A percentile compares a stretch with the other conserved stretches of the same genome.
Evolutionary conservation across 2,797 vertebrate genomes (phyloP).

Genomic region (Setipinna tenuifilis): DNA sequence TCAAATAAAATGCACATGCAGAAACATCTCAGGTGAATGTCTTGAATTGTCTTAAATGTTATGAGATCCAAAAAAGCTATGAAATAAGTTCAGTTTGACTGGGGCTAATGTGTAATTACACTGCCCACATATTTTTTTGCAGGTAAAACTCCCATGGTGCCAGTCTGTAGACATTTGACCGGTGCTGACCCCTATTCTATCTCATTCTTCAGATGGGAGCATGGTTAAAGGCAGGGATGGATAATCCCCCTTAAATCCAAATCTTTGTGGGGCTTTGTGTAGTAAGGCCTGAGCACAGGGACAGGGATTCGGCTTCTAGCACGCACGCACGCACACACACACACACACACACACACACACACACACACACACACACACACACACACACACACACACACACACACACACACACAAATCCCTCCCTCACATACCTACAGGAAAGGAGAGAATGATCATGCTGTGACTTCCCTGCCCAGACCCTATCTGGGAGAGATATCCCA

Average conservation of each 20-base stretch:
- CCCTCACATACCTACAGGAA: slow-evolving; percentile 19
- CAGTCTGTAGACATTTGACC: slow-evolving; percentile 17
- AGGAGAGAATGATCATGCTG: not conserved
- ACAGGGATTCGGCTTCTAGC: not conserved
- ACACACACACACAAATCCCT: not conserved
- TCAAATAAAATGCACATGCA: not conserved
- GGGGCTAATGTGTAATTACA: not conserved
- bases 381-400: not conserved
- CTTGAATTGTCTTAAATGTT: not conserved
- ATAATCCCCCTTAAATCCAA: slow-evolving; percentile 33
- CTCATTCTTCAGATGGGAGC: slow-evolving; percentile 19
- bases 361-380: not conserved
- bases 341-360: not conserved
- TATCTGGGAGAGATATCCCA: not conserved
- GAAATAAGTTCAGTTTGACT: not conserved
- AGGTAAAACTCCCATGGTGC: not conserved
- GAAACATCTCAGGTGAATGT: not conserved
- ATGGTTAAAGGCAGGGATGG: slow-evolving; percentile 21
- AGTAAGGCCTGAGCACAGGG: not conserved
- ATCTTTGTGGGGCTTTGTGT: slow-evolving; percentile 25
- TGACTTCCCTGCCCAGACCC: not conserved
- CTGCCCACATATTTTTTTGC: not conserved
- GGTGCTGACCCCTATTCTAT: not conserved
- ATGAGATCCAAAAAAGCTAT: not conserved
- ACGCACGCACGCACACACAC: not conserved